Base-by-base conservation (phyloP, 2,113 vertebrate species). In the Rostratula benghalensis region DNA sequence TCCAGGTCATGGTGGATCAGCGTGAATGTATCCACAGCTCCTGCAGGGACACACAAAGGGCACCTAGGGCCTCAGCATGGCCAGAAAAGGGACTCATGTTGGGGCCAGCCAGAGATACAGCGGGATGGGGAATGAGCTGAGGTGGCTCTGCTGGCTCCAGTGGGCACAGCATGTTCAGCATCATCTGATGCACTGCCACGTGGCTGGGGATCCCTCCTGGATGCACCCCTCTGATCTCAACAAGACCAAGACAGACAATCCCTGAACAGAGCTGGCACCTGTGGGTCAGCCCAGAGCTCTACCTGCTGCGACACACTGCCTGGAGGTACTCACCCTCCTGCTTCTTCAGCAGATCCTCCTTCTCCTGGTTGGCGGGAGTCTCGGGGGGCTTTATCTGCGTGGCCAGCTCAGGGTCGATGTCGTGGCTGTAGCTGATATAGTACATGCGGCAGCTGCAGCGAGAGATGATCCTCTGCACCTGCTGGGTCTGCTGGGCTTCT, bases 381-480 rank as follows among this genome's bases (percentile, higher is more conserved):
- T 99, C 98, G 0, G 99, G 99, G 9, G 99, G 99, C 96, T 99
- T 99, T 97, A 99, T 99, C 97, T 99, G 99, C 0, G 99, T 99
- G 95, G 99, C 99, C 90, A 99, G 97, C 95, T 99, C 99, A 0
- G 99, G 99, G 98, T 99, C 98, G 35, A 99, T 99, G 95, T 99
- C 99, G 6, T 99, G 99, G 96, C 99, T 99, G 97, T 99, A 99
- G 95, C 99, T 99, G 97, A 99, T 99, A 97, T 99, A 99, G 97
- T 99, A 99, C 99, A 99, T 99, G 89, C 99, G 98, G 96, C 99
- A 99, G 96, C 98, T 99, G 97, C 99, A 99, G 70, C 99, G 99
- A 1, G 99, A 99, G 97, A 99, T 99, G 95, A 99, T 99, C 37
- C 99, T 98, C 97, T 99, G 99, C 46, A 99, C 99, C 96, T 99